Evolutionary conservation across 30 jellyfish, hydroid and myxozoan genomes (phyloP), one percentile per base, ranked within the genome.

Genomic region (Aurelia aurita): DNA sequence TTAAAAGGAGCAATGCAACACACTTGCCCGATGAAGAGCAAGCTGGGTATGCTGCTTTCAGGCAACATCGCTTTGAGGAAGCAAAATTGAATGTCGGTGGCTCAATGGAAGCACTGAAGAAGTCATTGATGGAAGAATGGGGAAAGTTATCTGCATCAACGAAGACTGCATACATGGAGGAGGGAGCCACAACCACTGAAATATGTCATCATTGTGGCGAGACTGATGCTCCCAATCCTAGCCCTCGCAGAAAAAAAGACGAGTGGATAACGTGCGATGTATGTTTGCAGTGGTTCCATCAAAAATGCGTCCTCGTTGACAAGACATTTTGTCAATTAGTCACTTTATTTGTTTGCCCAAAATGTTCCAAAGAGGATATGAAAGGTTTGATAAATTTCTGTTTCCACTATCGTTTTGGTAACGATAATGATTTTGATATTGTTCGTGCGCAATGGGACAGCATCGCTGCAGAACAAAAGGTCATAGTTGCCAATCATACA

Each of bases 251-350:
- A 22, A 55, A 19, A 31, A 1, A 35, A 55, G 58, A 39, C 4
- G 61, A 35, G 80, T 18, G 80, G 80, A 25, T 68, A 39, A 55
- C 66, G 29, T 68, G 80, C 34, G 34, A 68, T 35, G 16, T 68
- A 4, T 68, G 80, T 68, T 68, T 68, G 80, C 58, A 68, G 25
- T 68, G 80, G 80, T 68, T 22, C 61, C 80, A 68, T 68, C 80
- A 68, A 66, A 66, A 66, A 29, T 66, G 78, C 19, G 78, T 66
- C 31, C 61, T 66, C 1, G 21, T 66, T 26, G 78, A 66, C 78
- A 14, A 26, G 39, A 66, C 16, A 19, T 66, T 66, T 45, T 66
- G 78, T 29, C 57, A 34, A 19, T 46, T 31, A 16, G 25, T 66
- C 39, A 51, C 25, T 22, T 66, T 25, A 26, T 45, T 66, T 66